Percentiles rank a stretch among this genome's conserved stretches.
phyloP scores from a whole-genome alignment of 2,113 vertebrate species.

The Otis tarda region DNA sequence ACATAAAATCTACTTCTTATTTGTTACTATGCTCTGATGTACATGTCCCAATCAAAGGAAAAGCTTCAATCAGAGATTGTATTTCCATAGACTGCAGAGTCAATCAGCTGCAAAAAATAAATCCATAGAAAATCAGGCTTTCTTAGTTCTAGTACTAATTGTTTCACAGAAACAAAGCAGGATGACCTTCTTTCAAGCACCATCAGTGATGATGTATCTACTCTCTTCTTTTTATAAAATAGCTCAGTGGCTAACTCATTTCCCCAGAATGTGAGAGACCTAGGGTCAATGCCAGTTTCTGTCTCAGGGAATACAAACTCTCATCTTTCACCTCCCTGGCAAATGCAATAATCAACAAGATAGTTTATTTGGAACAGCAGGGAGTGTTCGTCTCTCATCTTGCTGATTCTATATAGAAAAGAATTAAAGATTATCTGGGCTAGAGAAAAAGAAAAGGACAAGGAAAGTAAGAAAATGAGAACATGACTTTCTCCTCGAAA shows the following conservation, averaged over 20 bases:
- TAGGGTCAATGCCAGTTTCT: slow-evolving; percentile 28
- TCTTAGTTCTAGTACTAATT: not conserved
- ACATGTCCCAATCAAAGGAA: not conserved
- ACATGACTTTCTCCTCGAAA: not conserved
- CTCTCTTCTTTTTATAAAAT: not conserved
- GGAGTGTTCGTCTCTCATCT: not conserved
- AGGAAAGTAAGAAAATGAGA: not conserved
- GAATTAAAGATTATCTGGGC: not conserved
- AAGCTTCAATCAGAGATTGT: not conserved
- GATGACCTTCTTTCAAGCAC: not conserved
- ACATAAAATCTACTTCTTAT: not conserved
- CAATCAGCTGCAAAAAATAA: not conserved
- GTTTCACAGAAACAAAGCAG: not conserved
- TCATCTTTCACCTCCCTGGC: slow-evolving; percentile 26
- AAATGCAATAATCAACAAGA: slow-evolving; percentile 41
- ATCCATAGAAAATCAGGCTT: not conserved
- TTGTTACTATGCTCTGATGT: not conserved
- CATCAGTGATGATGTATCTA: not conserved
- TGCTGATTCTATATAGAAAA: not conserved
- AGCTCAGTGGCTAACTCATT: not conserved
- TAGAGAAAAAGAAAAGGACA: not conserved
- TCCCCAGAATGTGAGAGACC: not conserved
- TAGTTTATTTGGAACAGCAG: slow-evolving; percentile 11
- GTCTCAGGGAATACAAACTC: slow-evolving; percentile 26
- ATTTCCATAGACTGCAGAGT: not conserved